Percentiles rank a stretch among this genome's conserved stretches.
phyloP scores from a whole-genome alignment of 1,140 invertebrate genomes.

The Himalopsyche phryganea region DNA sequence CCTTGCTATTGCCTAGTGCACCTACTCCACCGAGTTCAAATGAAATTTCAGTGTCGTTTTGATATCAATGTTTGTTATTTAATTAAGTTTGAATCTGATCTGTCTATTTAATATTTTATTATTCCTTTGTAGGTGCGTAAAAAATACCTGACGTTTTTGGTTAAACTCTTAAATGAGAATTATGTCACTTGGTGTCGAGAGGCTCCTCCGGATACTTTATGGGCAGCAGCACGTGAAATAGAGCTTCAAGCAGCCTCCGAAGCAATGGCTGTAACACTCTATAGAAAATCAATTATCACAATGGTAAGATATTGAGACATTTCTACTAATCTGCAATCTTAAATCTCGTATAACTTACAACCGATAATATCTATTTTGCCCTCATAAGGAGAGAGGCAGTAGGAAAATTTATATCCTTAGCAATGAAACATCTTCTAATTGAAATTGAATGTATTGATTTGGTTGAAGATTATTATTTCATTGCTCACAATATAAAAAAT shows the following conservation, averaged over 20 bases:
- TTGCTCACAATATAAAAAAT: too few species aligned
- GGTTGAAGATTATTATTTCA: neutral
- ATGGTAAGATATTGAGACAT: constrained; percentile 7
- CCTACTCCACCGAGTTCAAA: too few species aligned
- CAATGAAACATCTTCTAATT: neutral
- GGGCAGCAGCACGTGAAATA: constrained; percentile 47
- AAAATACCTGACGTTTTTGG: constrained; percentile 48
- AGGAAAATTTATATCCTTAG: neutral
- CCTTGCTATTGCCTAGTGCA: too few species aligned
- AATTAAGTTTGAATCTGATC: too few species aligned
- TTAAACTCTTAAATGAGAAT: constrained; percentile 44
- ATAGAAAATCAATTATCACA: constrained; percentile 40
- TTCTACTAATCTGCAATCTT: too few species aligned
- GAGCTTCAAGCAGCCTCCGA: constrained; percentile 45
- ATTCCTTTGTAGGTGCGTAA: constrained; percentile 45
- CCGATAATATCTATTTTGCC: neutral
- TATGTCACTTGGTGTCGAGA: constrained; percentile 36
- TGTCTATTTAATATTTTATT: too few species aligned
- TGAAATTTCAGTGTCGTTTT: too few species aligned
- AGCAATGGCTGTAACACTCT: constrained; percentile 46
- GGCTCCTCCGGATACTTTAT: constrained; percentile 42
- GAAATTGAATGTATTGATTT: neutral
- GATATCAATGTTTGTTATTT: too few species aligned
- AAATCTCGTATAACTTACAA: too few species aligned
- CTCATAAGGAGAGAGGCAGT: neutral